Base-by-base conservation (phyloP, 1,140 invertebrate genomes). In the Vanessa atalanta region DNA sequence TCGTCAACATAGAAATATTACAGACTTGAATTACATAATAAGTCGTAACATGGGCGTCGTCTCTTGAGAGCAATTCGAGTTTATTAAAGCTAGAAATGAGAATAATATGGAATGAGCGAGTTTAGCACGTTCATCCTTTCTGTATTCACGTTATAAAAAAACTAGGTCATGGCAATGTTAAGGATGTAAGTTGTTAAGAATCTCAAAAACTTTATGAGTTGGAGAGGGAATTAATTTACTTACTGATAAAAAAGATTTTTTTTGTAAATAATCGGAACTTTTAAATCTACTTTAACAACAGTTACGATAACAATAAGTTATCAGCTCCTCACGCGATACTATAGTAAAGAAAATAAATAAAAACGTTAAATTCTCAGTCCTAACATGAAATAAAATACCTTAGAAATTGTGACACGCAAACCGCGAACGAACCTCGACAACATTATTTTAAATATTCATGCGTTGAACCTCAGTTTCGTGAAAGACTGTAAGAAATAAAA, bases 61-160 rank as follows among this genome's bases (percentile, higher is more conserved):
- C 76, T 78, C 73, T 68, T 57, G 16, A 26, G 63, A 61, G 71
- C 67, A 68, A 78, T 80, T 73, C 72, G 72, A 70, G 63, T 79
- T 74, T 78, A 81, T 82, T 80, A 77, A 37, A 73, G 50, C 67
- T 60, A 70, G 70, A 78, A 72, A 68, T 65, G 70, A 76, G 55
- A 71, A 66, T 72, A 66, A 75, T 65, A 68, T 72, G 70, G 70
- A 74, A 63, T 71, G 67, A 70, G 74, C 65, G 63, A 63, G 57
- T 66, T 43, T 70, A 16, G 64, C 37, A 57, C 50, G 26, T 55
- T 65, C 64, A 43, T 70, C 60, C 60, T 47, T 23, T 9, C 26
- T 47, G 70, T 65, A 53, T 57, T 55, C 43, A 61, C 26, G 26
- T 55, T 47, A 47, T 55, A 48, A 9, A 66, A 15, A 16, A 72